Percentiles rank a stretch among this genome's conserved stretches.
Conservation (phyloP, 2,797 vertebrate species). For the Xyrichtys novacula region DNA sequence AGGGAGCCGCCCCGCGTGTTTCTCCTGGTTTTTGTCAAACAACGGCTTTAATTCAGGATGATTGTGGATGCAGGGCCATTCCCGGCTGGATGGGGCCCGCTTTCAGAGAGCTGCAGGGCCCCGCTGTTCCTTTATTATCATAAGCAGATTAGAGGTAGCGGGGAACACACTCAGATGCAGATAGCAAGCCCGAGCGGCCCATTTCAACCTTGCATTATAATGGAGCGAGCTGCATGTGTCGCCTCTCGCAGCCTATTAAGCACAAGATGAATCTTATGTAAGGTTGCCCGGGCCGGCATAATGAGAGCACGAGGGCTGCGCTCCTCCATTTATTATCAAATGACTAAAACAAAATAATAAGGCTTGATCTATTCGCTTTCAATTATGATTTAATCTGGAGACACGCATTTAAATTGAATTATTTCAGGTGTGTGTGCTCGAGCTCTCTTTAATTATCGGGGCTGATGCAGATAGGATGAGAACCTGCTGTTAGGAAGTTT, state of each 20-base stretch:
- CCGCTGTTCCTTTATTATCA: constrained; percentile 98
- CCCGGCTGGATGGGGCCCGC: constrained; percentile 92
- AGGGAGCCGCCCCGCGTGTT: constrained; percentile 87
- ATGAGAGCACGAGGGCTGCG: constrained; percentile 68
- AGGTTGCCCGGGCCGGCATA: constrained; percentile 73
- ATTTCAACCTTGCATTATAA: constrained; percentile 97
- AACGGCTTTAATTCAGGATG: constrained; percentile 85
- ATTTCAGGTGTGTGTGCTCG: constrained; percentile 73
- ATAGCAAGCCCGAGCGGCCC: constrained; percentile 92
- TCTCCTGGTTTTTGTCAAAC: constrained; percentile 90
- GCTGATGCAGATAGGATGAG: constrained; percentile 14
- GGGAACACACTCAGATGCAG: constrained; percentile 96
- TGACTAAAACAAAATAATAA: constrained; percentile 79
- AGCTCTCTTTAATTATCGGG: constrained; percentile 60
- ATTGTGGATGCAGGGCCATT: constrained; percentile 97
- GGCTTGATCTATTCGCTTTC: constrained; percentile 72
- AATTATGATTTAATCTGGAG: constrained; percentile 74
- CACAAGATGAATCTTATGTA: constrained; percentile 88
- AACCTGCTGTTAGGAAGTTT: not conserved
- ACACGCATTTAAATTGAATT: constrained; percentile 65
- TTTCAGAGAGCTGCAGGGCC: constrained; percentile 92
- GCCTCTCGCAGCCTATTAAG: constrained; percentile 93
- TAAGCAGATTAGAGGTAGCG: constrained; percentile 98
- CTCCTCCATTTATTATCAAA: constrained; percentile 74
- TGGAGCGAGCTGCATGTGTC: constrained; percentile 91